Evolutionary conservation across 92 coral and sea anemone species (phyloP).

Genomic region (Parazoanthus darwini): DNA sequence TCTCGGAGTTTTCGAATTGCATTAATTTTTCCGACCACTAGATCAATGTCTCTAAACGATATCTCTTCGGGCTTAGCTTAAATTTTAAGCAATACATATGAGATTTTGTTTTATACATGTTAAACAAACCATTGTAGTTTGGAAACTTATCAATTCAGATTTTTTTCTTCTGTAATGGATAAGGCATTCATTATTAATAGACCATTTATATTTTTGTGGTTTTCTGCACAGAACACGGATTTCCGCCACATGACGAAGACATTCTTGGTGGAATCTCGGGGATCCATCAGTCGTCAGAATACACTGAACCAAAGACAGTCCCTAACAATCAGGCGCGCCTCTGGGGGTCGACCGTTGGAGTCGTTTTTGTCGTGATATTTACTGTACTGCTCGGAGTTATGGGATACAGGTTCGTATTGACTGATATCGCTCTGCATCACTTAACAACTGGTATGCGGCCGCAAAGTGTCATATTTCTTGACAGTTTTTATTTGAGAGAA

Average conservation of each 20-base stretch:
- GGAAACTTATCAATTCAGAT: too few relatives aligned
- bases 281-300: neutral
- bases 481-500: too few relatives aligned
- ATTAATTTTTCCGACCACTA: neutral
- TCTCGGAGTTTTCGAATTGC: neutral
- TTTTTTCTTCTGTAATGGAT: too few relatives aligned
- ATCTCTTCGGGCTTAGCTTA: too few relatives aligned
- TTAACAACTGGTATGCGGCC: too few relatives aligned
- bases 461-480: too few relatives aligned
- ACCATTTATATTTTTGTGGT: neutral
- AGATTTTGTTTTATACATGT: too few relatives aligned
- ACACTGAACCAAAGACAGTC: neutral
- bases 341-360: conserved; percentile 14
- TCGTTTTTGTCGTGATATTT: neutral
- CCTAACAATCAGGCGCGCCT: neutral
- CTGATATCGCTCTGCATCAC: neutral
- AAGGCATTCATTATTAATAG: too few relatives aligned
- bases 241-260: neutral
- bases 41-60: neutral
- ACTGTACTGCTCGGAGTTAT: neutral
- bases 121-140: too few relatives aligned
- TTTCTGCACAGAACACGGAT: neutral
- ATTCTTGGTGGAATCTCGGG: neutral
- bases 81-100: too few relatives aligned
- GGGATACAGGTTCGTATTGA: conserved; percentile 28